Percentiles rank a stretch among this genome's conserved stretches.
phyloP scores from a whole-genome alignment of 92 coral and sea anemone genomes.

The Porites divaricata region DNA sequence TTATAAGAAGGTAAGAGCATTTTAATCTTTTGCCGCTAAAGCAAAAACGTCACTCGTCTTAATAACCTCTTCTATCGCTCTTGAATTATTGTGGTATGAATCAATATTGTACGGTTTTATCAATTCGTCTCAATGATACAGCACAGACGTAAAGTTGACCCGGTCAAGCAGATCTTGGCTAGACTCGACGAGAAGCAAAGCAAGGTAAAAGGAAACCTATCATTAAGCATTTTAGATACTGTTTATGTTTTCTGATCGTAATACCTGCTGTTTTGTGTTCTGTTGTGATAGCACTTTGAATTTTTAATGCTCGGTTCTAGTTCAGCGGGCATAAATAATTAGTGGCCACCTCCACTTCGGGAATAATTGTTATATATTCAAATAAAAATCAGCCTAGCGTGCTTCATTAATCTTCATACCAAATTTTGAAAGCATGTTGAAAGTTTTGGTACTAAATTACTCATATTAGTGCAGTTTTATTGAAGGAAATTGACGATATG shows the following conservation, averaged over 20 bases:
- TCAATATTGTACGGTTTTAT: not conserved
- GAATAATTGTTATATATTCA: not conserved
- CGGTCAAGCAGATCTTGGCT: constrained; percentile 77
- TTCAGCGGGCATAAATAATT: constrained; percentile 22
- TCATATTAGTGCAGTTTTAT: not conserved
- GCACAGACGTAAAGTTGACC: constrained; percentile 53
- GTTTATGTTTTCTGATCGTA: constrained; percentile 6
- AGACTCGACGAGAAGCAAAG: constrained; percentile 68
- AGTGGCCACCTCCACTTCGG: too few species aligned
- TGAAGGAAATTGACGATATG: not conserved
- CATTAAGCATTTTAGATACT: not conserved
- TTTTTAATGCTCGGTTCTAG: not conserved
- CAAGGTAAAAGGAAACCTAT: constrained; percentile 59
- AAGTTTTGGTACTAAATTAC: not conserved
- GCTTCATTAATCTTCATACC: not conserved
- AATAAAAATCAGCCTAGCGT: not conserved
- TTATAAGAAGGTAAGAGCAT: constrained; percentile 39
- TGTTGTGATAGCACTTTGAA: not conserved
- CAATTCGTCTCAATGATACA: not conserved
- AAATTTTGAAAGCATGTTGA: not conserved
- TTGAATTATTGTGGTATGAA: constrained; percentile 17
- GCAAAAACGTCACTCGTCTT: constrained; percentile 5
- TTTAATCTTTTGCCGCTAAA: not conserved
- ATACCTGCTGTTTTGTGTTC: constrained; percentile 16
- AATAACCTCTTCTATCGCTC: constrained; percentile 15